These are phyloP conservation scores for Jacana jacana DNA, from an alignment of 2,113 vertebrate genomes.

Conservation along the genomic window DNA sequence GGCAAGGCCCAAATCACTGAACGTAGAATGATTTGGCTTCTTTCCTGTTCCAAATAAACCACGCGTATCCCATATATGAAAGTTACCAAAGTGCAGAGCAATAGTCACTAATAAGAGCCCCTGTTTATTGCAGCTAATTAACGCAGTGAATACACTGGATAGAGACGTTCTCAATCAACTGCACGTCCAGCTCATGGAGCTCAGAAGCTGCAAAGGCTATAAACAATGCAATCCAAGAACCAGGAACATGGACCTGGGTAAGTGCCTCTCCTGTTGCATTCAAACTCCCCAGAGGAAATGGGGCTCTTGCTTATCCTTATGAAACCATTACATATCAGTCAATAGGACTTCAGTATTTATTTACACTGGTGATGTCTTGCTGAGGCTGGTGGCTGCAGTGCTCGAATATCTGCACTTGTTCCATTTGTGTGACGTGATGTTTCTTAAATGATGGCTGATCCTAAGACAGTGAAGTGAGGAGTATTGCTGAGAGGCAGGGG, in stretches of 20 bases:
- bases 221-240: slow-evolving; percentile 90
- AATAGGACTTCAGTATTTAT: background rate
- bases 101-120: background rate
- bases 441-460: background rate
- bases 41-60: background rate
- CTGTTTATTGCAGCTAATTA: slow-evolving; percentile 82
- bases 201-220: slow-evolving; percentile 90
- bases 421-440: background rate
- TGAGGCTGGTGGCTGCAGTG: background rate
- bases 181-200: slow-evolving; percentile 90
- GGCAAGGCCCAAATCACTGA: background rate
- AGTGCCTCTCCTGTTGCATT: background rate
- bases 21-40: background rate
- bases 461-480: background rate
- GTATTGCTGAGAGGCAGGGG: background rate
- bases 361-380: background rate
- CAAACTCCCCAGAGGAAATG: background rate
- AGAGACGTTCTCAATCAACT: slow-evolving; percentile 88
- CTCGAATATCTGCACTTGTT: background rate
- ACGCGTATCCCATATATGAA: background rate
- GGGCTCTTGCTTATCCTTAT: background rate
- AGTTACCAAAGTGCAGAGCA: background rate
- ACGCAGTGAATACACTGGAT: slow-evolving; percentile 87
- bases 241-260: slow-evolving; percentile 88
- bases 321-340: background rate